Evolutionary conservation across 2,888 invertebrate species (phyloP).

Genomic region (Lasioglossum malachurum): DNA sequence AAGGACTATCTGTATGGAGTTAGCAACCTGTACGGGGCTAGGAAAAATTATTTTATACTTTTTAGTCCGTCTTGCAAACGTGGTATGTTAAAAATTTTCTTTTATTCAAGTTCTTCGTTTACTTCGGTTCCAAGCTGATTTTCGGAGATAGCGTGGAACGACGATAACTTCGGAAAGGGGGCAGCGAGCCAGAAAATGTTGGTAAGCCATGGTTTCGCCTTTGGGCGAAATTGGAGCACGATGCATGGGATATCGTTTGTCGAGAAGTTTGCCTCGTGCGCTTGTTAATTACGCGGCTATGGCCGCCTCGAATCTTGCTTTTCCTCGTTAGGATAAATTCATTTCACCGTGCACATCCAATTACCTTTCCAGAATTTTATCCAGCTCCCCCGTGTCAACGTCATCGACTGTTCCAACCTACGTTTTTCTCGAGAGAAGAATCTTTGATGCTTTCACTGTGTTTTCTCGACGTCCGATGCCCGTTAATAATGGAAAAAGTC

Average conservation of each 20-base stretch:
- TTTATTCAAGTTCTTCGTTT: neutral
- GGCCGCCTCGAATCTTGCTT: neutral
- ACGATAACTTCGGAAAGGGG: slow-evolving; percentile 13
- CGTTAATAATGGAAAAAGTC: slow-evolving; percentile 49
- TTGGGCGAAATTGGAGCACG: neutral
- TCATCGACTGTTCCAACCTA: neutral
- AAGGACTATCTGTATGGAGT: too few species aligned
- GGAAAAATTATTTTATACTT: too few species aligned
- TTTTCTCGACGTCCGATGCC: neutral
- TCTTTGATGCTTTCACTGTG: neutral
- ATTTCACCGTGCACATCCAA: neutral
- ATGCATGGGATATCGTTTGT: neutral
- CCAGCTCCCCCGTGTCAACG: neutral
- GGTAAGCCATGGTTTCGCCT: neutral
- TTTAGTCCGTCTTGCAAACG: too few species aligned
- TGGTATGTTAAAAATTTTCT: too few species aligned
- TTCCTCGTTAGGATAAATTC: neutral
- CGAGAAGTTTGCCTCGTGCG: neutral
- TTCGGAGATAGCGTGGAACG: neutral
- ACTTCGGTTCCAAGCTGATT: neutral
- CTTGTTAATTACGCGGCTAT: neutral
- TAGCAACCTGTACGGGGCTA: too few species aligned
- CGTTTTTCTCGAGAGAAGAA: neutral
- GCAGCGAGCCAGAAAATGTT: neutral
- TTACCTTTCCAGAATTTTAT: neutral